Percentiles rank a stretch among this genome's conserved stretches.
phyloP scores from a whole-genome alignment of 2,113 vertebrate species.

The Cheirogaleus medius region DNA sequence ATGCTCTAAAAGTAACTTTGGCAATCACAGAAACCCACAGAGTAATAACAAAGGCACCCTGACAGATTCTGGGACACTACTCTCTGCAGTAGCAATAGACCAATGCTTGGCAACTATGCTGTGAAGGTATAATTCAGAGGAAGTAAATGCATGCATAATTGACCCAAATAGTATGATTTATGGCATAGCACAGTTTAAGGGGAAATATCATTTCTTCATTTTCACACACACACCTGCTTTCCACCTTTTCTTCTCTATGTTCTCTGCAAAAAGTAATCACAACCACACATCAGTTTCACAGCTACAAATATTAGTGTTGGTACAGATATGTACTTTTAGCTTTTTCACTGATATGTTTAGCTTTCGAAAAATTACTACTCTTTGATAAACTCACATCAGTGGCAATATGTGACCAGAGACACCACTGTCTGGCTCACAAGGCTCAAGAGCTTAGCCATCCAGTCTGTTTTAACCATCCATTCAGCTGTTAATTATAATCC shows the following conservation, averaged over 20 bases:
- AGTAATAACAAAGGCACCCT: background rate
- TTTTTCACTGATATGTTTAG: background rate
- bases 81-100: background rate
- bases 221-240: background rate
- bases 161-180: background rate
- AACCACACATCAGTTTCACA: background rate
- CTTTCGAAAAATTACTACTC: background rate
- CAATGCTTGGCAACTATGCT: background rate
- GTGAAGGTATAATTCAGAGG: background rate
- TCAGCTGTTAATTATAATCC: background rate
- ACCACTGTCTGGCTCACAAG: background rate
- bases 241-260: background rate
- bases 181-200: background rate
- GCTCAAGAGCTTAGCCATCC: background rate
- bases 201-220: conserved; percentile 12
- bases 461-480: background rate
- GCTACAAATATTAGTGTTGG: background rate
- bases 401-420: background rate
- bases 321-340: background rate
- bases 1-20: background rate
- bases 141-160: background rate
- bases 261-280: background rate
- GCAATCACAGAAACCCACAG: background rate
- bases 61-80: background rate
- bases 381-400: background rate